Evolutionary conservation across 2,888 invertebrate species (phyloP).

Genomic region (Eilema griseolum): DNA sequence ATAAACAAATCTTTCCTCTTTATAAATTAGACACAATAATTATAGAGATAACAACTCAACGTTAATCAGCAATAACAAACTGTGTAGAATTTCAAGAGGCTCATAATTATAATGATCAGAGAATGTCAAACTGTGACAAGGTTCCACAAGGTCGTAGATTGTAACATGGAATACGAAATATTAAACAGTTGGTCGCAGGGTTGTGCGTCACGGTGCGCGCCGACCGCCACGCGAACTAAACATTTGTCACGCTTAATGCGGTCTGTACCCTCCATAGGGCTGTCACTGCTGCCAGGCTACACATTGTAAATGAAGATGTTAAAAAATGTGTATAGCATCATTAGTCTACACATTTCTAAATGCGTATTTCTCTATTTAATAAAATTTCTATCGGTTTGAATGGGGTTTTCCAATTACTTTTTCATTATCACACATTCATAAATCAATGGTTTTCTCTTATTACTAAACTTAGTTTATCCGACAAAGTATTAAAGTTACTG

Average conservation of each 20-base stretch:
- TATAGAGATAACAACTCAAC: no score
- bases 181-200: conserved; percentile 22
- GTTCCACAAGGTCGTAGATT: conserved; percentile 34
- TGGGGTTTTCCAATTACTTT: no score
- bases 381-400: no score
- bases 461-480: no score
- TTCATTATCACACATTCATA: no score
- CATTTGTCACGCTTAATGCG: conserved; percentile 53
- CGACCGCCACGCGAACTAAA: conserved; percentile 41
- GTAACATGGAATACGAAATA: conserved; percentile 18
- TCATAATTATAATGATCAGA: not conserved
- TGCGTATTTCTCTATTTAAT: no score
- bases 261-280: conserved; percentile 39
- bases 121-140: conserved; percentile 12
- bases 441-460: no score
- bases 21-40: no score
- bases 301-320: not conserved
- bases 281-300: no score
- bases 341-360: not conserved
- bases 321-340: not conserved
- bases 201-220: conserved; percentile 19
- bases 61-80: not conserved
- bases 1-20: no score
- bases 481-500: no score
- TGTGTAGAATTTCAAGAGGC: not conserved